Evolutionary conservation across 2,888 invertebrate genomes (phyloP).

Genomic region (Portevinia maculata): DNA sequence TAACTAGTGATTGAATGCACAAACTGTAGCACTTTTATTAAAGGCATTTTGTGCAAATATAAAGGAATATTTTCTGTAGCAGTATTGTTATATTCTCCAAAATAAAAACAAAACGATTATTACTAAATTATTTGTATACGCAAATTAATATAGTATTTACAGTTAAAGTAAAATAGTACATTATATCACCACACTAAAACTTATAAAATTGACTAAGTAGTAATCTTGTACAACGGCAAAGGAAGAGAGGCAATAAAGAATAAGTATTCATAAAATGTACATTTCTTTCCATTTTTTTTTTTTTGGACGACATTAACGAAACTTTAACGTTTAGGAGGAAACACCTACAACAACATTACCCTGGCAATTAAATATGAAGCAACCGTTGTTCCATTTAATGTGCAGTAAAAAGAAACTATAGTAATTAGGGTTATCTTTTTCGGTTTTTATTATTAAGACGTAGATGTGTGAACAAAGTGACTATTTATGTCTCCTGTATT

Average conservation of each 20-base stretch:
- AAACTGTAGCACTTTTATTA: slow-evolving; percentile 43
- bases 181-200: slow-evolving; percentile 3
- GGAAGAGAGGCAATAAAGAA: slow-evolving; percentile 46
- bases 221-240: slow-evolving; percentile 25
- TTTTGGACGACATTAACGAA: background rate
- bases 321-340: too few species aligned
- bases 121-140: slow-evolving; percentile 49
- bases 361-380: too few species aligned
- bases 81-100: slow-evolving; percentile 17
- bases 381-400: too few species aligned
- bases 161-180: slow-evolving; percentile 5
- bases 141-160: slow-evolving; percentile 30
- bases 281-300: background rate
- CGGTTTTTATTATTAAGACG: too few species aligned
- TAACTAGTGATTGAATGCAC: slow-evolving; percentile 53
- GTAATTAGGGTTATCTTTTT: too few species aligned
- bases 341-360: too few species aligned
- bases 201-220: slow-evolving; percentile 53
- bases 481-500: too few species aligned
- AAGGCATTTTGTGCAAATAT: slow-evolving; percentile 41
- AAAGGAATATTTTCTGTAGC: slow-evolving; percentile 35
- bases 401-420: too few species aligned
- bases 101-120: slow-evolving; percentile 10
- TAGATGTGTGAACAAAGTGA: too few species aligned
- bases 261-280: slow-evolving; percentile 30